Evolutionary conservation across 2,113 vertebrate genomes (phyloP).

Genomic region (Paracanthobrama guichenoti): DNA sequence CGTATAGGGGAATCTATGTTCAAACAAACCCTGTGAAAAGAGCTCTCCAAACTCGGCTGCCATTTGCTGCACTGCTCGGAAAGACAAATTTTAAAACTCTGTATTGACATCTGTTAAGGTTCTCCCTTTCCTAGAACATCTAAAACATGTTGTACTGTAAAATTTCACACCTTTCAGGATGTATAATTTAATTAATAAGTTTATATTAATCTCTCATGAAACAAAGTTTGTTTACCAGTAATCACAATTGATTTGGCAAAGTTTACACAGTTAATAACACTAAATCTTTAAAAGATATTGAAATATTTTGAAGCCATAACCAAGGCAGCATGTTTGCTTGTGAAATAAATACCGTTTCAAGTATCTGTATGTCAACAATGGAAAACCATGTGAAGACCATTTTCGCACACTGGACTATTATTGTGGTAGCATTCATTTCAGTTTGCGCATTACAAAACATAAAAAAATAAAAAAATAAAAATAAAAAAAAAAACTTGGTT

Average conservation of each 20-base stretch:
- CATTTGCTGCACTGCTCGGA: conserved; percentile 2
- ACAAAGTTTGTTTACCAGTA: not conserved
- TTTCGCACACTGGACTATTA: not conserved
- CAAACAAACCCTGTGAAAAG: conserved; percentile 29
- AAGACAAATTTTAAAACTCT: not conserved
- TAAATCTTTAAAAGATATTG: not conserved
- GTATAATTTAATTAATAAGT: not conserved
- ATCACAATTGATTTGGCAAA: not conserved
- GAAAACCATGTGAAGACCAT: not conserved
- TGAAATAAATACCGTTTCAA: not conserved
- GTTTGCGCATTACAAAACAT: not conserved
- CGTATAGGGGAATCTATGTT: conserved; percentile 26
- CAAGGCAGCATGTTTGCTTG: not conserved
- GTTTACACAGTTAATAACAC: not conserved
- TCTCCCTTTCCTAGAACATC: not conserved
- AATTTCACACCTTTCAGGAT: not conserved
- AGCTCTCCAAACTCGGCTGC: conserved; percentile 4
- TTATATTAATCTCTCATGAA: not conserved
- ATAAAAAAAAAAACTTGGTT: not conserved
- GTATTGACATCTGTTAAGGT: not conserved
- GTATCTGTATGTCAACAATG: not conserved
- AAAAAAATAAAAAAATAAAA: too few species aligned
- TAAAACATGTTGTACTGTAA: not conserved
- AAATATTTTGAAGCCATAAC: not conserved
- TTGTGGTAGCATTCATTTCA: not conserved